phyloP scores from a whole-genome alignment of 2,888 invertebrate genomes.

The Agrilus biguttatus region DNA sequence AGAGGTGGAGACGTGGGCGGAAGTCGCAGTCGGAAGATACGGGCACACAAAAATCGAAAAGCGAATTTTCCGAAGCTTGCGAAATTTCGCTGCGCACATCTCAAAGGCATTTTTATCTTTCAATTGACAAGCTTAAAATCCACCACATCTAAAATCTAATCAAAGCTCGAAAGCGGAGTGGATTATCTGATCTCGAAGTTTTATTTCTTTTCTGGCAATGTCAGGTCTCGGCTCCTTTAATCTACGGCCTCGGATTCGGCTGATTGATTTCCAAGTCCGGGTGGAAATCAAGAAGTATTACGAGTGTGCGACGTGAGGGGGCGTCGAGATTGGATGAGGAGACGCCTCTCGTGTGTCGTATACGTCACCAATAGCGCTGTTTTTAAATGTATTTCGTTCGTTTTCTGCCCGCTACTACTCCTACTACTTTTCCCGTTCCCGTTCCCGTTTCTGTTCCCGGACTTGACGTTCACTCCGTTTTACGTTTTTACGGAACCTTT shows the following conservation, averaged over 20 bases:
- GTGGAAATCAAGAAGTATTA: constrained; percentile 8
- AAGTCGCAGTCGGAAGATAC: too few relatives aligned
- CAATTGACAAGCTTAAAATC: constrained; percentile 4
- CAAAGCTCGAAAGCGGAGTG: constrained; percentile 20
- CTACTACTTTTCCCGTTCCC: constrained; percentile 5
- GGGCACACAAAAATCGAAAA: too few relatives aligned
- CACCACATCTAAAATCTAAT: constrained; percentile 20
- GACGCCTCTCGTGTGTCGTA: constrained; percentile 11
- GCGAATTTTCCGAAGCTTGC: too few relatives aligned
- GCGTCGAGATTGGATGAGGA: constrained; percentile 26
- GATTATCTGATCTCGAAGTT: constrained; percentile 17
- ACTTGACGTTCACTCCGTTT: constrained; percentile 1
- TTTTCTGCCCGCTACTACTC: neutral
- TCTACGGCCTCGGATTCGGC: constrained; percentile 15
- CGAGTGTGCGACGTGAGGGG: constrained; percentile 29
- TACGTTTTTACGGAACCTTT: constrained; percentile 1
- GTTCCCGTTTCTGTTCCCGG: constrained; percentile 2
- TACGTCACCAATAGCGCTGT: too few relatives aligned
- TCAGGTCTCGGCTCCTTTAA: constrained; percentile 18
- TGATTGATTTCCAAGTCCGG: constrained; percentile 17
- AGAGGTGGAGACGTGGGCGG: too few relatives aligned
- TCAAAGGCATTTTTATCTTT: too few relatives aligned
- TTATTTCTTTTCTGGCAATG: constrained; percentile 18
- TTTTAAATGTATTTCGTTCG: too few relatives aligned
- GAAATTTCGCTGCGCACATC: too few relatives aligned